Base-by-base conservation (phyloP, 2,888 invertebrate species). In the Zhuqinia jingwanae region DNA sequence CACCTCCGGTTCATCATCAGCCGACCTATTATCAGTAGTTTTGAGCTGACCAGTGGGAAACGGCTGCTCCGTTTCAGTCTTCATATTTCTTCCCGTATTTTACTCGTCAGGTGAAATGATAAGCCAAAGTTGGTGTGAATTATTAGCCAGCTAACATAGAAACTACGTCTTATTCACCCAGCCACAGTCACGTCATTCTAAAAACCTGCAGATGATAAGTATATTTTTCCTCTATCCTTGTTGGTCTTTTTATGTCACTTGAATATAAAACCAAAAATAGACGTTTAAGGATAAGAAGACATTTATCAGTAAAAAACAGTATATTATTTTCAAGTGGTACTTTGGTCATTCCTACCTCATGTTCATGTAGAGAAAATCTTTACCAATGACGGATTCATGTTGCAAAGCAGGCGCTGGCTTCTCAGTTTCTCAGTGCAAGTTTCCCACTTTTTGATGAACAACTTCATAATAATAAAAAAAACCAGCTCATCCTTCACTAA, bases 1-100 rank as follows among this genome's bases (percentile, higher is more conserved):
- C 27, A 20, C 3, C 2, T 85, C 79, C 20, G 63, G 22, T 3
- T 70, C 84, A 8, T 27, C 68, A 47, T 45, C 70, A 70, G 25
- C 17, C 42, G 77, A 36, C 56, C 58, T 58, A 50, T 53, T 65
- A 25, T 77, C 76, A 50, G 75, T 50, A 56, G 86, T 50, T 68
- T 87, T 87, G 27, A 84, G 75, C 68, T 87, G 87, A 58, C 76
- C 87, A 53, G 56, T 81, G 36, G 78, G 27, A 45, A 85, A 87
- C 8, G 85, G 60, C 75, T 88, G 88, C 36, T 88, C 88, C 50
- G 87, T 68, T 81, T 88, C 88, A 88, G 88, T 88, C 88, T 88
- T 88, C 88, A 88, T 88, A 58, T 45, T 88, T 58, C 70, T 22
- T 5, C 30, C 53, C 73, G 20, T 30, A 22, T 8, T 1, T 77